Conservation (phyloP, 2,797 vertebrate genomes). For the Centroberyx gerrardi region DNA sequence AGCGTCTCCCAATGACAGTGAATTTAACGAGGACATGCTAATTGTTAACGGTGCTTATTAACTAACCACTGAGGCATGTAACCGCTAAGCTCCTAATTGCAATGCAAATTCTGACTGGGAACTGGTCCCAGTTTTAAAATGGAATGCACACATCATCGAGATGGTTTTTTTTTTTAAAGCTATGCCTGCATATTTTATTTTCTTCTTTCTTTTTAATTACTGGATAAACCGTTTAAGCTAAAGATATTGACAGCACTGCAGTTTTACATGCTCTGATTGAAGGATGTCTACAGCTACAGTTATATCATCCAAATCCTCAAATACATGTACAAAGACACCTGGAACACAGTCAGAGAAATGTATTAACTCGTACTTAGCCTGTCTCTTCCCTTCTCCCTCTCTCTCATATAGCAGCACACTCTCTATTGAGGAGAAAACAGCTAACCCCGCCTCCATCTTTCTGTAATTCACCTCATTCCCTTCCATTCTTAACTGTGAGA, state of each 20-base stretch:
- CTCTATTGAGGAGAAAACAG: too few relatives aligned
- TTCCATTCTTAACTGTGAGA: too few relatives aligned
- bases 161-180: constrained; percentile 1
- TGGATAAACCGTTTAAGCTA: neutral
- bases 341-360: too few relatives aligned
- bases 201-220: constrained; percentile 3
- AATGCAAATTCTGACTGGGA: constrained; percentile 28
- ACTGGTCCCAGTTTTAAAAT: constrained; percentile 23
- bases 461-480: too few relatives aligned
- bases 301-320: too few relatives aligned
- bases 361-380: too few relatives aligned
- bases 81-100: constrained; percentile 29
- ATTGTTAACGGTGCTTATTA: constrained; percentile 35
- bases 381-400: too few relatives aligned
- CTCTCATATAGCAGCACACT: too few relatives aligned
- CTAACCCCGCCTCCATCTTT: too few relatives aligned
- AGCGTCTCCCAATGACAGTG: constrained; percentile 7
- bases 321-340: too few relatives aligned
- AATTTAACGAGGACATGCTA: constrained; percentile 20
- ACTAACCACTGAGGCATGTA: constrained; percentile 27
- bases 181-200: neutral
- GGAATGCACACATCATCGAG: constrained; percentile 8
- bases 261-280: neutral
- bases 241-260: neutral
- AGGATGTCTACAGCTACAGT: too few relatives aligned